Evolutionary conservation across 2,797 vertebrate species (phyloP).

Genomic region (Oryzias dopingdopingensis): DNA sequence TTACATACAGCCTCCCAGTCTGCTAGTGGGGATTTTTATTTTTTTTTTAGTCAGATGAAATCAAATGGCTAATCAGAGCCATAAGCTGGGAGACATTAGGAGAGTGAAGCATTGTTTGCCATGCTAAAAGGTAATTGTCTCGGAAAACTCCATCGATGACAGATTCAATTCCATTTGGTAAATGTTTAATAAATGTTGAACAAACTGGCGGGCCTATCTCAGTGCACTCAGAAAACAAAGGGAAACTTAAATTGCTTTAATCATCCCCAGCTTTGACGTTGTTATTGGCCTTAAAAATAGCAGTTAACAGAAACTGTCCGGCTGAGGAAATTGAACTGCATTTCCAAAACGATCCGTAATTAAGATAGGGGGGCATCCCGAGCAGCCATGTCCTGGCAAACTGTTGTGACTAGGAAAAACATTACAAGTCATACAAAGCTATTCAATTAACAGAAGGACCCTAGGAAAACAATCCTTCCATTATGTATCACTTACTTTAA

Average conservation of each 20-base stretch:
- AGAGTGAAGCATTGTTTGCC: conserved; percentile 86
- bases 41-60: conserved; percentile 69
- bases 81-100: conserved; percentile 76
- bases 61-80: conserved; percentile 76
- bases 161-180: conserved; percentile 97
- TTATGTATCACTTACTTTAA: conserved; percentile 84
- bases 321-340: conserved; percentile 85
- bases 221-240: conserved; percentile 91
- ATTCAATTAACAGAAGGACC: conserved; percentile 83
- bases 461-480: conserved; percentile 80
- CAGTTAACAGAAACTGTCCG: conserved; percentile 91
- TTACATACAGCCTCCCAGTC: conserved; percentile 22
- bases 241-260: conserved; percentile 99
- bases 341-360: conserved; percentile 84
- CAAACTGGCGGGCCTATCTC: conserved; percentile 87
- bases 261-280: conserved; percentile 93
- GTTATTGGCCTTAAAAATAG: conserved; percentile 90
- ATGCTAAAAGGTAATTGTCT: conserved; percentile 91
- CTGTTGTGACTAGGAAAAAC: conserved; percentile 80
- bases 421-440: conserved; percentile 80
- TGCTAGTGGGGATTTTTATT: conserved; percentile 60
- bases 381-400: conserved; percentile 62
- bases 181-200: conserved; percentile 95
- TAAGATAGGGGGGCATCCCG: conserved; percentile 81
- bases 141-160: conserved; percentile 89